These are phyloP conservation scores for Oreotrochilus melanogaster DNA, from an alignment of 2,113 vertebrate species.

Conservation along the genomic window DNA sequence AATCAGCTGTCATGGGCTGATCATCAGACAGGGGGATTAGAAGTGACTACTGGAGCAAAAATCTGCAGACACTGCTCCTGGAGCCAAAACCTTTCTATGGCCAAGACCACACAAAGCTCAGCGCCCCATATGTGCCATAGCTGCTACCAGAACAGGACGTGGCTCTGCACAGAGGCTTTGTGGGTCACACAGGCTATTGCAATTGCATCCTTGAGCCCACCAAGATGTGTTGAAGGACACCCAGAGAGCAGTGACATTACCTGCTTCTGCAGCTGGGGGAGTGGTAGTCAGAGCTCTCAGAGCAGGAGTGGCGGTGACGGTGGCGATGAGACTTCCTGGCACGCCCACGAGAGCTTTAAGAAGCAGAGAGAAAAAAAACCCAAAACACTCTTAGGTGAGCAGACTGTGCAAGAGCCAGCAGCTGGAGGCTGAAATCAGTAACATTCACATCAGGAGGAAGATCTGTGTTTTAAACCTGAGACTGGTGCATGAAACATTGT, in stretches of 20 bases:
- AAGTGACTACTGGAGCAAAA: slow-evolving; percentile 17
- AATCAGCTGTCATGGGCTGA: slow-evolving; percentile 13
- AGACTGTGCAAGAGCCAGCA: background rate
- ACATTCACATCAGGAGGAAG: background rate
- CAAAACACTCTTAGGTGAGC: background rate
- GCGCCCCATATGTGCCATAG: background rate
- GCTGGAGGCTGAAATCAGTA: background rate
- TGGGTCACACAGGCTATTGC: background rate
- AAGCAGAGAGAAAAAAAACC: background rate
- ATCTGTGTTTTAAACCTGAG: background rate
- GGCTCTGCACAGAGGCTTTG: background rate
- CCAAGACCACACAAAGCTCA: background rate
- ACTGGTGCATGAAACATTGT: background rate
- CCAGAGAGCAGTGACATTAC: slow-evolving; percentile 39
- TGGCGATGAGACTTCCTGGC: slow-evolving; percentile 80
- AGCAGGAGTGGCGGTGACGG: slow-evolving; percentile 82
- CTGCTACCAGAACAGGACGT: background rate
- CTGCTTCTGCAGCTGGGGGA: slow-evolving; percentile 85
- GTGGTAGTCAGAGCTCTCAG: slow-evolving; percentile 81
- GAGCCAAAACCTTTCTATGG: background rate
- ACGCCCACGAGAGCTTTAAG: slow-evolving; percentile 84
- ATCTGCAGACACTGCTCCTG: background rate
- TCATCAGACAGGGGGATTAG: background rate
- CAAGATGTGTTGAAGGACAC: accelerated
- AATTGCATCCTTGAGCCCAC: background rate